Conservation (phyloP, 2,888 invertebrate genomes). For the Rhagium mordax region DNA sequence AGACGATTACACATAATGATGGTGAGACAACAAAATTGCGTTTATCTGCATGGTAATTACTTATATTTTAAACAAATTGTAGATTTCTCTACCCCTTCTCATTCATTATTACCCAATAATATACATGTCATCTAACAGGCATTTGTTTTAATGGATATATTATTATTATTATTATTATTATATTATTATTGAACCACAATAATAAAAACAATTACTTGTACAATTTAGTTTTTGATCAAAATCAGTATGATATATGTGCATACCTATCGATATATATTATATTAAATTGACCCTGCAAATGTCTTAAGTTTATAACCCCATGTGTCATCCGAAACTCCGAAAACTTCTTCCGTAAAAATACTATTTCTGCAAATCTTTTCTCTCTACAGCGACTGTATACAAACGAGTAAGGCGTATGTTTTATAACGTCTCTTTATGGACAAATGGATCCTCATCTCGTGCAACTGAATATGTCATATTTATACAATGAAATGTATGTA, state of each 20-base stretch:
- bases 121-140: too few species aligned
- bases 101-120: too few species aligned
- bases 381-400: slow-evolving; percentile 35
- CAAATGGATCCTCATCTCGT: slow-evolving; percentile 40
- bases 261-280: slow-evolving; percentile 2
- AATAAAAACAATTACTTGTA: too few species aligned
- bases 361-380: slow-evolving; percentile 42
- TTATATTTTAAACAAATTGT: too few species aligned
- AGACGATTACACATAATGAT: too few species aligned
- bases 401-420: slow-evolving; percentile 42
- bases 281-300: slow-evolving; percentile 25
- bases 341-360: slow-evolving; percentile 34
- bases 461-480: slow-evolving; percentile 43
- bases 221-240: too few species aligned
- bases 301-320: not conserved
- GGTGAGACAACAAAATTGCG: too few species aligned
- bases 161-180: too few species aligned
- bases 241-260: not conserved
- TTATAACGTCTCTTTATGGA: slow-evolving; percentile 40
- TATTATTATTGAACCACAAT: too few species aligned
- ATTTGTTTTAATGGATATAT: too few species aligned
- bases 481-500: slow-evolving; percentile 40
- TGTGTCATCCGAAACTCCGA: slow-evolving; percentile 21
- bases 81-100: too few species aligned
- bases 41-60: too few species aligned